phyloP scores from a whole-genome alignment of 35 echinoderm and acorn worm genomes.

The Eucidaris tribuloides region DNA sequence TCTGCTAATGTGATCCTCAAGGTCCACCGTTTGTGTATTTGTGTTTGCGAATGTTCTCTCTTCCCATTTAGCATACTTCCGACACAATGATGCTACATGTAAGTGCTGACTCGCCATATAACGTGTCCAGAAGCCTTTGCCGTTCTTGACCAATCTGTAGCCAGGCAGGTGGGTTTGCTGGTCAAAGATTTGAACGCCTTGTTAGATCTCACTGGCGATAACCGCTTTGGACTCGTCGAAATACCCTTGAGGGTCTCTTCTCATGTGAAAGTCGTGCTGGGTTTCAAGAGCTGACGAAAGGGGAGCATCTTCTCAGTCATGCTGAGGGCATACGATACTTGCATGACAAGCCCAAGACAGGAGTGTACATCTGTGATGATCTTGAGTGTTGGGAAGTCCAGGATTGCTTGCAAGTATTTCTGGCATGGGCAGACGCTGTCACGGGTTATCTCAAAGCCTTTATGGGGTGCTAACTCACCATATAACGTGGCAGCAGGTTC shows the following conservation, averaged over 20 bases:
- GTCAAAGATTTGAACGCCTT: constrained; percentile 35
- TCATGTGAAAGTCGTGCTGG: neutral
- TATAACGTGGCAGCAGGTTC: too few species aligned
- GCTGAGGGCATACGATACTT: constrained; percentile 8
- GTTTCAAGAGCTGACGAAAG: constrained; percentile 26
- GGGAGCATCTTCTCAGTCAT: constrained; percentile 14
- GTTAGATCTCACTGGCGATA: constrained; percentile 2
- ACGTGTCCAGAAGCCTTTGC: constrained; percentile 20
- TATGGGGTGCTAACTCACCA: too few species aligned
- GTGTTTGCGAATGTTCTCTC: too few species aligned
- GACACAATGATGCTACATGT: too few species aligned
- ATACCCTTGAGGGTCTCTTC: neutral
- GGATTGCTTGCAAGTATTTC: constrained; percentile 5
- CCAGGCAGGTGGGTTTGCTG: constrained; percentile 20
- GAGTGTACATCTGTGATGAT: neutral
- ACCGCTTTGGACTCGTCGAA: constrained; percentile 25
- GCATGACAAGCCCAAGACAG: neutral
- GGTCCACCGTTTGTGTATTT: too few species aligned
- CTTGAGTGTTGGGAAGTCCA: constrained; percentile 1
- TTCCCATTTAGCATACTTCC: too few species aligned
- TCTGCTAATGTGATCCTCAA: too few species aligned
- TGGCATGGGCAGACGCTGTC: neutral
- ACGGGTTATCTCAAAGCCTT: constrained; percentile 13
- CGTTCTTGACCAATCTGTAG: constrained; percentile 28
- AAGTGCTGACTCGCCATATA: too few species aligned